phyloP scores from a whole-genome alignment of 2,797 vertebrate species.

The Oryzias dopingdopingensis region DNA sequence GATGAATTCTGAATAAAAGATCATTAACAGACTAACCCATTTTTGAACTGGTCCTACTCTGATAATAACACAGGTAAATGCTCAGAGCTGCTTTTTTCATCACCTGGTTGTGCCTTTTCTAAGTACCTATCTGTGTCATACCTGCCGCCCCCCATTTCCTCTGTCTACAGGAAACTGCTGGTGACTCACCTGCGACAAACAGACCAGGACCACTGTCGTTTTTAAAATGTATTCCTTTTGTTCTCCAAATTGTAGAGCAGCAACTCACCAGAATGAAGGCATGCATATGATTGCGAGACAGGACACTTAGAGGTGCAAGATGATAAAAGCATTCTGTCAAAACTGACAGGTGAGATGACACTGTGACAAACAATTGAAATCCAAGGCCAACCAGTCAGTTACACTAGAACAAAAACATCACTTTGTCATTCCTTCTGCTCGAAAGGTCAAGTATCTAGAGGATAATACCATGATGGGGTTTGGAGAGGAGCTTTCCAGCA shows the following conservation, averaged over 20 bases:
- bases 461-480: constrained; percentile 75
- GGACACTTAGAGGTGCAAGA: constrained; percentile 27
- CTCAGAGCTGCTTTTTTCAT: not conserved
- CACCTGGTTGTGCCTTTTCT: not conserved
- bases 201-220: not conserved
- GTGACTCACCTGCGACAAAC: constrained; percentile 5
- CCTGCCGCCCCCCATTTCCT: not conserved
- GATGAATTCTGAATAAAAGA: not conserved
- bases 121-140: not conserved
- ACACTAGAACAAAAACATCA: constrained; percentile 19
- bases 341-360: constrained; percentile 28
- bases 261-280: constrained; percentile 12
- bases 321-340: constrained; percentile 28
- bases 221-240: constrained; percentile 6
- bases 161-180: not conserved
- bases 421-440: constrained; percentile 24
- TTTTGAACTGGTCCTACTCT: not conserved
- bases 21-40: not conserved
- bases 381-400: no score
- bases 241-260: constrained; percentile 17
- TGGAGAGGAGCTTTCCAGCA: constrained; percentile 58
- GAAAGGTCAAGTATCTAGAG: constrained; percentile 26
- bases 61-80: not conserved
- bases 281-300: constrained; percentile 4
- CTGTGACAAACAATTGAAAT: not conserved